Evolutionary conservation across 2,888 invertebrate genomes (phyloP), one percentile per base, ranked within the genome.

Genomic region (Aleiodes leptofemur): DNA sequence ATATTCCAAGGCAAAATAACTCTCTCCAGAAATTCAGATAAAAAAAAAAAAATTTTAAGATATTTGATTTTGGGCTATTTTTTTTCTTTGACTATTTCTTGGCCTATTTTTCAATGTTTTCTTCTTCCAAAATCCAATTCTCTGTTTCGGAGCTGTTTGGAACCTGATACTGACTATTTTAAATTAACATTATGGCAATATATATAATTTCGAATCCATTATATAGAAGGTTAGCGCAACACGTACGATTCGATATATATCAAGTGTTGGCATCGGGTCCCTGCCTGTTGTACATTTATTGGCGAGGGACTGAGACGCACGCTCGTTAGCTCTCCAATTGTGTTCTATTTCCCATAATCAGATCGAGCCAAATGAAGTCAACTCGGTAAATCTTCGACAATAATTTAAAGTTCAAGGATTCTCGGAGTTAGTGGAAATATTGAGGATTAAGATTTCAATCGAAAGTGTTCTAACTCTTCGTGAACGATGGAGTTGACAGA

Each of bases 401-500:
- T 13, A n/a, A 34, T 31, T 11, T 57, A 29, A 57, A 57, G 16
- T 16, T 31, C 16, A 57, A 13, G 14, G 29, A 13, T 29, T 29
- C 4, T 5, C 13, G 23, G 34, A 14, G 48, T 23, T 1, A 0
- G 16, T n/a, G 8, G 6, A 6, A 43, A 38, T 43, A 16, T 23
- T 23, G 23, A 23, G 23, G 23, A 23, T 61, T 0, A 61, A 56
- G 14, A 29, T 50, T 50, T 57, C 76, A 73, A 70, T 57, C 2
- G 14, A 66, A 69, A 34, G 82, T 82, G 82, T 16, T 61, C 6
- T 78, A 74, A 31, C 4, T 14, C 9, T 23, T 13, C n/a, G 23
- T n/a, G 6, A 55, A 55, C 29, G 9, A 57, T 57, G 57, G 57
- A 57, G 29, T 57, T 57, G 16, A 57, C 57, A 29, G 57, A 57